Evolutionary conservation across 2,888 invertebrate genomes (phyloP).

Genomic region (Erebia aethiops): DNA sequence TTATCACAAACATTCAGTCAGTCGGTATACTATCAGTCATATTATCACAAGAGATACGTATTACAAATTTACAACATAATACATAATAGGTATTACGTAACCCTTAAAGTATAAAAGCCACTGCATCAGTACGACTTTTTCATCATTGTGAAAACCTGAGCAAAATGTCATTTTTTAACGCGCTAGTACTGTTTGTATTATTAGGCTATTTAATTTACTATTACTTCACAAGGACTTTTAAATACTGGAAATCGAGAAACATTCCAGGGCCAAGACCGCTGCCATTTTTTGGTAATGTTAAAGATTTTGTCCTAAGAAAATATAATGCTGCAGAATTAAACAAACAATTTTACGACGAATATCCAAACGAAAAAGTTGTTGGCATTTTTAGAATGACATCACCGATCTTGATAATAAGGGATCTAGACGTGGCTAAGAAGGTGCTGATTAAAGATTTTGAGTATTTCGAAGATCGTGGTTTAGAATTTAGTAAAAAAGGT

Average conservation of each 20-base stretch:
- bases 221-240: background rate
- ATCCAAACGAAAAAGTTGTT: slow-evolving; percentile 57
- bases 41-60: background rate
- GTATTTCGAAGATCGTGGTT: slow-evolving; percentile 54
- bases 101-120: background rate
- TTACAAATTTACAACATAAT: too few relatives aligned
- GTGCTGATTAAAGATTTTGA: slow-evolving; percentile 39
- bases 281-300: slow-evolving; percentile 2
- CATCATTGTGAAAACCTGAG: background rate
- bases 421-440: slow-evolving; percentile 48
- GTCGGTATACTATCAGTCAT: background rate
- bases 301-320: slow-evolving; percentile 1
- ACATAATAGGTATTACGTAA: too few relatives aligned
- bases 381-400: slow-evolving; percentile 58
- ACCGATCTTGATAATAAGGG: slow-evolving; percentile 55
- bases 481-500: slow-evolving; percentile 54
- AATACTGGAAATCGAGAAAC: slow-evolving; percentile 8
- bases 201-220: too few relatives aligned
- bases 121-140: background rate
- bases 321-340: slow-evolving; percentile 15
- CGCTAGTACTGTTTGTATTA: background rate
- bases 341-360: slow-evolving; percentile 52
- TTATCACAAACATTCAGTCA: too few relatives aligned
- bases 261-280: slow-evolving; percentile 1
- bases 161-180: slow-evolving; percentile 15